Conservation (phyloP, 2,113 vertebrate species). For the Eulacestoma nigropectus region DNA sequence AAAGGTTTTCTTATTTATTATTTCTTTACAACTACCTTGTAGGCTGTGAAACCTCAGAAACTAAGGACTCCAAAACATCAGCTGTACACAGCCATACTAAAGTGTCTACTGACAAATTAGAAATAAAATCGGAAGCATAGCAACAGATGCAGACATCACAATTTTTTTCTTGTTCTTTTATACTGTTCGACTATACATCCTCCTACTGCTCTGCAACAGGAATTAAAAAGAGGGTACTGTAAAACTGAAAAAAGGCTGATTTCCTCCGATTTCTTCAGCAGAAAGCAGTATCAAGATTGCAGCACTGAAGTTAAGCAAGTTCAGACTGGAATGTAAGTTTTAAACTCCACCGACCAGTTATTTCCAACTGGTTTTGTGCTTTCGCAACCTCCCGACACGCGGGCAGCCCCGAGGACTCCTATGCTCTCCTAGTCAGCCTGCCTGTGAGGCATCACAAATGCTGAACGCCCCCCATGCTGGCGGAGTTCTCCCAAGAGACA, state of each 20-base stretch:
- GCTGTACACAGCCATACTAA: neutral
- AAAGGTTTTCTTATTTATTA: neutral
- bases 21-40: neutral
- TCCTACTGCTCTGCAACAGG: neutral
- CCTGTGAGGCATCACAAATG: accelerated
- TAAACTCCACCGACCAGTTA: neutral
- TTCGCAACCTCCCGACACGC: accelerated
- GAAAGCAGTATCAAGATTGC: neutral
- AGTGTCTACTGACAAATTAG: neutral
- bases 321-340: neutral
- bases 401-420: neutral
- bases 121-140: neutral
- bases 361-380: neutral
- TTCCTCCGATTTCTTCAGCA: neutral
- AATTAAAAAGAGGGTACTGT: neutral
- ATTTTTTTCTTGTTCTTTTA: neutral
- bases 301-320: neutral
- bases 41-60: neutral
- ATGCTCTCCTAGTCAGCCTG: accelerated
- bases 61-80: neutral
- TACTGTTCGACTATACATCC: accelerated
- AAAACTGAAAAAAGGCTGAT: neutral
- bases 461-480: accelerated
- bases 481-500: no score
- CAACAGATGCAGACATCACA: accelerated